Evolutionary conservation across 1,140 invertebrate genomes (phyloP).

Genomic region (Drosophila ogumai): DNA sequence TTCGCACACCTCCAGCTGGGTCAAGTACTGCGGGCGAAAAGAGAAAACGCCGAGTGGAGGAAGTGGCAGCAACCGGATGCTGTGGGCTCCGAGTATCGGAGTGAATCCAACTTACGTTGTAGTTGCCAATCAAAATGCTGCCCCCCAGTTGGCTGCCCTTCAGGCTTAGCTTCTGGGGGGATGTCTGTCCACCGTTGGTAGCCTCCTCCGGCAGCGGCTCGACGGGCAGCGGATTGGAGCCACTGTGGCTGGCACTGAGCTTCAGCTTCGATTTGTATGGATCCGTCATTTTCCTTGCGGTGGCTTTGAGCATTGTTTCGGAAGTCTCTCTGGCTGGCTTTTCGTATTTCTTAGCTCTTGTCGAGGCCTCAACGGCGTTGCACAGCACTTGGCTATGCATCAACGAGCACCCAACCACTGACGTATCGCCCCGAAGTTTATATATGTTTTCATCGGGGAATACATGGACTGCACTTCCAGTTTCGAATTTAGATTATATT

Average conservation of each 20-base stretch:
- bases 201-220: constrained; percentile 26
- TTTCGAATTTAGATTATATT: not conserved
- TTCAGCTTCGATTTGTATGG: constrained; percentile 76
- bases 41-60: constrained; percentile 18
- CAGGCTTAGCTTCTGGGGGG: constrained; percentile 90
- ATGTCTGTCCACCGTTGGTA: constrained; percentile 59
- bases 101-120: constrained; percentile 88
- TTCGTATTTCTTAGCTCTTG: constrained; percentile 37
- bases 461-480: constrained; percentile 14
- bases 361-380: constrained; percentile 43
- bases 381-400: constrained; percentile 62
- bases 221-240: constrained; percentile 29
- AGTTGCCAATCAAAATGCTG: constrained; percentile 93
- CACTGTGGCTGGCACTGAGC: constrained; percentile 54
- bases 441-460: constrained; percentile 24
- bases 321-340: constrained; percentile 9
- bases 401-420: constrained; percentile 50
- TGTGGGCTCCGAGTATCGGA: not conserved
- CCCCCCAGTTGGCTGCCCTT: constrained; percentile 91
- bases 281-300: constrained; percentile 69
- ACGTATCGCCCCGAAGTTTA: constrained; percentile 40
- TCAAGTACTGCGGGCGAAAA: constrained; percentile 87
- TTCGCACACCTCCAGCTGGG: constrained; percentile 91
- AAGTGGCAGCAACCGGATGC: constrained; percentile 13
- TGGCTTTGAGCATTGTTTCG: constrained; percentile 78